phyloP scores from a whole-genome alignment of 2,113 vertebrate species.

The Lasiurus cinereus region DNA sequence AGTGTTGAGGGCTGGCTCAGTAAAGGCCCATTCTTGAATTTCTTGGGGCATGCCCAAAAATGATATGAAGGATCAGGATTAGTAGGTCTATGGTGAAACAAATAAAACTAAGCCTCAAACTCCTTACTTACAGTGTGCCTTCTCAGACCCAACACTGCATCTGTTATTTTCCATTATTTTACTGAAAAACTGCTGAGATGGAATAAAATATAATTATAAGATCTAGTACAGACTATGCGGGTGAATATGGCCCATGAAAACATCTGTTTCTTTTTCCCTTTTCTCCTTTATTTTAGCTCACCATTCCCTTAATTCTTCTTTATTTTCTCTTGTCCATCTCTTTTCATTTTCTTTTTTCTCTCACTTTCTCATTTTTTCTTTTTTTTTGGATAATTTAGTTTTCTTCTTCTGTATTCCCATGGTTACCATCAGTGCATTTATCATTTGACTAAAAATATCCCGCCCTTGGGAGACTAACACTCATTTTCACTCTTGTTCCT shows the following conservation, averaged over 20 bases:
- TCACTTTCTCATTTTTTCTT: neutral
- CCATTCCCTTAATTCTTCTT: neutral
- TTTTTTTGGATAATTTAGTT: neutral
- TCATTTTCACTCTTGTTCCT: constrained; percentile 68
- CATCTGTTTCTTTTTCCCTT: neutral
- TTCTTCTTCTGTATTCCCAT: neutral
- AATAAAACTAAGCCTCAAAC: neutral
- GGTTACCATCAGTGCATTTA: neutral
- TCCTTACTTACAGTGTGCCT: neutral
- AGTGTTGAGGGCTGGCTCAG: neutral
- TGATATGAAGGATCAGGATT: neutral
- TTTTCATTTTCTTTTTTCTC: neutral
- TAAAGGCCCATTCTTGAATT: neutral
- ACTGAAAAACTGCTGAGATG: neutral
- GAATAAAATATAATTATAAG: neutral
- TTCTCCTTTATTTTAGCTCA: neutral
- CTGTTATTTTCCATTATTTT: neutral
- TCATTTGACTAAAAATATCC: constrained; percentile 40
- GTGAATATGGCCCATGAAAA: neutral
- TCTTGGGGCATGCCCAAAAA: neutral
- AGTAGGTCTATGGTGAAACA: neutral
- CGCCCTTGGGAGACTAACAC: neutral
- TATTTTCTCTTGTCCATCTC: neutral
- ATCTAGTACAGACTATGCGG: neutral
- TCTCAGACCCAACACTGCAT: neutral